These are phyloP conservation scores for Haliclona indistincta DNA, from an alignment of 37 sponge, comb jelly and placozoan species.

Conservation along the genomic window DNA sequence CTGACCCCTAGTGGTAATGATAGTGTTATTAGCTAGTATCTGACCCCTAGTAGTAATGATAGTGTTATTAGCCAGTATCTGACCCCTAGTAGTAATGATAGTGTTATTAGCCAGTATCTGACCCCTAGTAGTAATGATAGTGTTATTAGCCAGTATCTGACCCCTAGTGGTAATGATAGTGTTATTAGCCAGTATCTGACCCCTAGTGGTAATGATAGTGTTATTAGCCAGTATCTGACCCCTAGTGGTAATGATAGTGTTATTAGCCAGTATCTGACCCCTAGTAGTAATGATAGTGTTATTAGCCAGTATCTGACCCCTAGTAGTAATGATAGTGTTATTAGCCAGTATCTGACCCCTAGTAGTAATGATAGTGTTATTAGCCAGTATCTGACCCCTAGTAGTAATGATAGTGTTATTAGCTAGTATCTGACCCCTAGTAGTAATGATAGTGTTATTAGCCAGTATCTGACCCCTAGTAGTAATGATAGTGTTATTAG, in stretches of 20 bases:
- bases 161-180: constrained; percentile 58
- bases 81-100: constrained; percentile 63
- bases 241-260: constrained; percentile 34
- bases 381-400: constrained; percentile 86
- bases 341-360: neutral
- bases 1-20: neutral
- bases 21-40: constrained; percentile 72
- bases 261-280: neutral
- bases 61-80: constrained; percentile 64
- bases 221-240: constrained; percentile 80
- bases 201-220: too few species aligned
- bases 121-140: too few species aligned
- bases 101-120: neutral
- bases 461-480: constrained; percentile 86
- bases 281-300: too few species aligned
- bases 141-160: constrained; percentile 74
- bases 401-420: neutral
- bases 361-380: too few species aligned
- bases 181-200: neutral
- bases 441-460: too few species aligned
- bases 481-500: neutral
- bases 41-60: constrained; percentile 32
- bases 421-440: neutral
- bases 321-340: constrained; percentile 14
- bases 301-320: constrained; percentile 84